Conservation (phyloP, 2,888 invertebrate species). For the Pammene fasciana region DNA sequence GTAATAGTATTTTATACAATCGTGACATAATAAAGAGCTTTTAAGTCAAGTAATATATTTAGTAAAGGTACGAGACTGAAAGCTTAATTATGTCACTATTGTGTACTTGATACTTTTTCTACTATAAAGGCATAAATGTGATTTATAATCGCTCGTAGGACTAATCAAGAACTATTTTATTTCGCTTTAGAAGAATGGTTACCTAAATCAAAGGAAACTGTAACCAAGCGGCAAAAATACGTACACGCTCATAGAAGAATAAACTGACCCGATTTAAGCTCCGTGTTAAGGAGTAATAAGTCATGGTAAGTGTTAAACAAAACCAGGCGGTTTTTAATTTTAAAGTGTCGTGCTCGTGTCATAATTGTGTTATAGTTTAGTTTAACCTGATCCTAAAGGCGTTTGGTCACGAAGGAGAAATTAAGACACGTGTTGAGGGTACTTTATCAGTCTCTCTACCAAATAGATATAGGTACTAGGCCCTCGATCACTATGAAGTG, state of each 20-base stretch:
- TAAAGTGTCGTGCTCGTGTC: conserved; percentile 30
- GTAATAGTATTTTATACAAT: too few species aligned
- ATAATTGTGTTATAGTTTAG: conserved; percentile 33
- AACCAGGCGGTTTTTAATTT: conserved; percentile 26
- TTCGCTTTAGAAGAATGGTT: too few species aligned
- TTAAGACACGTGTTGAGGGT: conserved; percentile 19
- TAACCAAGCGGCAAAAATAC: not conserved
- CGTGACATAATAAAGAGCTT: too few species aligned
- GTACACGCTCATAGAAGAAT: conserved; percentile 1
- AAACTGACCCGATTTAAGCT: conserved; percentile 24
- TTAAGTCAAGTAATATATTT: too few species aligned
- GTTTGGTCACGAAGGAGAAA: conserved; percentile 29
- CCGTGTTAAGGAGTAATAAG: conserved; percentile 25
- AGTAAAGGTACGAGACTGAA: too few species aligned
- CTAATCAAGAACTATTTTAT: too few species aligned
- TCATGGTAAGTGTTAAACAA: conserved; percentile 32
- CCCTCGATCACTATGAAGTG: too few species aligned
- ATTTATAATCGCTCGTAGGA: too few species aligned
- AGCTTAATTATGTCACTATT: too few species aligned
- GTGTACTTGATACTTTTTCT: too few species aligned
- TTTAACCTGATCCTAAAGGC: conserved; percentile 32
- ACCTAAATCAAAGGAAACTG: too few species aligned
- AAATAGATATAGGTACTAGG: not conserved
- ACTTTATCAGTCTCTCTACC: not conserved
- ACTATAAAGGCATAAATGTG: too few species aligned